Evolutionary conservation across 2,113 vertebrate genomes (phyloP), one percentile per base, ranked within the genome.

Genomic region (Ctenodactylus gundi): DNA sequence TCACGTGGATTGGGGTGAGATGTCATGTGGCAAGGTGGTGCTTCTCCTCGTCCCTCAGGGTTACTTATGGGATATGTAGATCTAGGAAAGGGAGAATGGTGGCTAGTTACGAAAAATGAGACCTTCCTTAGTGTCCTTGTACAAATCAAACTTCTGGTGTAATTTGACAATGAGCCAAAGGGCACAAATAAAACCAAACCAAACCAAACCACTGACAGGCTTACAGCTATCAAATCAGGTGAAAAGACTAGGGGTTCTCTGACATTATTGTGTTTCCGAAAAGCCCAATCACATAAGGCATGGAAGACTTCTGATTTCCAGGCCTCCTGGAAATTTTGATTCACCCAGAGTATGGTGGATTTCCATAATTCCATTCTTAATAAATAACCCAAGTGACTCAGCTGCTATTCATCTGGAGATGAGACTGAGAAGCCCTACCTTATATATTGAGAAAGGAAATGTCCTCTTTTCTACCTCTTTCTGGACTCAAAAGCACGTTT

Each of bases 291-390:
- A 77, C 55, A 10, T 51, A 64, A 57, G 25, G 49, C 0, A 34
- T 12, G 62, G 67, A 64, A 36, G 31, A 41, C 10, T 64, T 36
- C 12, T 77, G 36, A 53, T 67, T 90, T 20, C 36, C 20, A 87
- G 31, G 29, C 53, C 44, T 91, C 12, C 36, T 53, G 29, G 72
- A 94, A 94, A 94, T 91, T 93, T 39, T 36, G 51, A 67, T 83
- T 70, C 25, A 62, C 34, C 57, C 78, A 67, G 58, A 81, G 14
- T 85, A 11, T 15, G 72, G 39, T 76, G 41, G n/a, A 23, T 73
- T 9, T 7, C 27, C 53, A 3, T 70, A n/a, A 94, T 84, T 89
- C 41, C 17, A 20, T 75, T 85, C 29, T 72, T 92, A 92, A 78
- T 83, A 70, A 93, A 77, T 18, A 88, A 1, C 46, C 49, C 36